A percentile compares a stretch with the other conserved stretches of the same genome.
These are phyloP conservation scores for Anas georgica DNA, from an alignment of 2,797 vertebrate genomes.

Conservation along the genomic window DNA sequence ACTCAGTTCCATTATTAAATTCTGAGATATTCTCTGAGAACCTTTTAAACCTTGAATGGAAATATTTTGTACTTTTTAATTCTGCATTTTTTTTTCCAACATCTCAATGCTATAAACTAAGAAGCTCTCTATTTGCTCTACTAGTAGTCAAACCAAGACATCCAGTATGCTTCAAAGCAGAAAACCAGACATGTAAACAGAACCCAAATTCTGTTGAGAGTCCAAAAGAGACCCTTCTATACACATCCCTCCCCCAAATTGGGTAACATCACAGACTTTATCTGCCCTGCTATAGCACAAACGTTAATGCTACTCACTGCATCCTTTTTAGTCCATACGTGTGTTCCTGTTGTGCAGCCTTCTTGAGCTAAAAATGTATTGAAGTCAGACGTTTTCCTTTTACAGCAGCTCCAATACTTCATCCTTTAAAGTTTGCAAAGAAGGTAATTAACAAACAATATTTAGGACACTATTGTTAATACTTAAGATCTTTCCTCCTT, in stretches of 20 bases:
- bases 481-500: not conserved
- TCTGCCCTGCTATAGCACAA: not conserved
- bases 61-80: not conserved
- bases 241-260: not conserved
- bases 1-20: not conserved
- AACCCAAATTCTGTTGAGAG: not conserved
- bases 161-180: not conserved
- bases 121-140: not conserved
- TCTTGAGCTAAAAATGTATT: conserved; percentile 96
- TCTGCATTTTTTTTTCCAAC: not conserved
- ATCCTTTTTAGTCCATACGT: conserved; percentile 92
- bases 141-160: not conserved
- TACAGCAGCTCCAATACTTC: conserved; percentile 99
- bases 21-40: not conserved
- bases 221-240: not conserved
- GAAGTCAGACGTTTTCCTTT: conserved; percentile 97
- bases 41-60: not conserved
- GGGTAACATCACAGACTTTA: not conserved
- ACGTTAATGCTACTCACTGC: conserved; percentile 75
- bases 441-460: conserved; percentile 34
- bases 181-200: not conserved
- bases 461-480: not conserved
- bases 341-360: conserved; percentile 89
- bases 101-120: not conserved
- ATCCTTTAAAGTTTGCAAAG: conserved; percentile 82